Evolutionary conservation across 2,797 vertebrate species (phyloP).

Genomic region (Rhinichthys osculus): DNA sequence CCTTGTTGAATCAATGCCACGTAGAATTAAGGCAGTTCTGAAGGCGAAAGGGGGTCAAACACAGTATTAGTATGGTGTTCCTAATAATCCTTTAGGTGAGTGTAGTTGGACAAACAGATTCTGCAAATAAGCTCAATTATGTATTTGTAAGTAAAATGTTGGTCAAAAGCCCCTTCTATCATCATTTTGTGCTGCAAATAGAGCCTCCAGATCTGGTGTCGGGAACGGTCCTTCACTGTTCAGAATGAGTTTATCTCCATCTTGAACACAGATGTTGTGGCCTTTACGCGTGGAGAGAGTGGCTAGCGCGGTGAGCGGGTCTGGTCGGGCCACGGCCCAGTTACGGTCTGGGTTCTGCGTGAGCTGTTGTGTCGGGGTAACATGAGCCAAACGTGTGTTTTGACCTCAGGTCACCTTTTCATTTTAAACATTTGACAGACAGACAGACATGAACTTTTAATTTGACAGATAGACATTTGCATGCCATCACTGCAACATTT

Average conservation of each 20-base stretch:
- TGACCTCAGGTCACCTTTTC: slow-evolving; percentile 49
- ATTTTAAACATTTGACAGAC: too few relatives aligned
- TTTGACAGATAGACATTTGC: background rate
- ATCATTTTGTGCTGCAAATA: background rate
- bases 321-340: slow-evolving; percentile 29
- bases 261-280: slow-evolving; percentile 66
- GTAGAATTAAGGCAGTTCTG: too few relatives aligned
- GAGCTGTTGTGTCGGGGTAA: slow-evolving; percentile 34
- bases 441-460: background rate
- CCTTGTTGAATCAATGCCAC: too few relatives aligned
- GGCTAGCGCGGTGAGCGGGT: slow-evolving; percentile 23
- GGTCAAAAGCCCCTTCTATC: background rate
- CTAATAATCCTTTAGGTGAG: too few relatives aligned
- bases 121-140: background rate
- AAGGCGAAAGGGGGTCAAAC: too few relatives aligned
- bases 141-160: background rate
- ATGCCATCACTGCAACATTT: background rate
- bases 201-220: slow-evolving; percentile 16
- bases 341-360: slow-evolving; percentile 28
- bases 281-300: slow-evolving; percentile 44
- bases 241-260: slow-evolving; percentile 56
- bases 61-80: too few relatives aligned
- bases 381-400: slow-evolving; percentile 35
- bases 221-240: slow-evolving; percentile 29
- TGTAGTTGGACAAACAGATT: background rate